Evolutionary conservation across 2,888 invertebrate genomes (phyloP).

Genomic region (Cryptocephalus moraei): DNA sequence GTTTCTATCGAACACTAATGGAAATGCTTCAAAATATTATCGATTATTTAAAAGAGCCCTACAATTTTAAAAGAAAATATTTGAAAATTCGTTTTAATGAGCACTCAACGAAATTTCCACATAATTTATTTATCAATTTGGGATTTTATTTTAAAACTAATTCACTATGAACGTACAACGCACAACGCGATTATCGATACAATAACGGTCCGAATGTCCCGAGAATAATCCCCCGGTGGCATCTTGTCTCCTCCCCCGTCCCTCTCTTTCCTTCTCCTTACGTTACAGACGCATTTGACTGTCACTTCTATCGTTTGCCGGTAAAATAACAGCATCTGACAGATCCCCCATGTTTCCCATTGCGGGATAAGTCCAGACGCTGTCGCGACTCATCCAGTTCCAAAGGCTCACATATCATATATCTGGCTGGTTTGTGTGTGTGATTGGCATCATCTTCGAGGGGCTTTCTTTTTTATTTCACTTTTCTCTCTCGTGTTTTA

Average conservation of each 20-base stretch:
- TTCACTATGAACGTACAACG: too few species aligned
- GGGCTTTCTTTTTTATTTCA: background rate
- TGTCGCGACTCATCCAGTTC: conserved; percentile 36
- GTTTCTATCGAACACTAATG: too few species aligned
- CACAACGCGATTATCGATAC: too few species aligned
- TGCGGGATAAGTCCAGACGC: conserved; percentile 36
- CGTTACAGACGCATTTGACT: conserved; percentile 24
- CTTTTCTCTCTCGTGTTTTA: background rate
- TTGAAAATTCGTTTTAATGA: too few species aligned
- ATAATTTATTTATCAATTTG: too few species aligned
- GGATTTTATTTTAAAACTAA: too few species aligned
- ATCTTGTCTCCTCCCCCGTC: conserved; percentile 1
- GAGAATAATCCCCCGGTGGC: too few species aligned
- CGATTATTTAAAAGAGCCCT: too few species aligned
- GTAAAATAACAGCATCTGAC: conserved; percentile 35
- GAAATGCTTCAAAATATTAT: too few species aligned
- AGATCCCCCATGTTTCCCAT: conserved; percentile 35
- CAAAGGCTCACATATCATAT: conserved; percentile 31
- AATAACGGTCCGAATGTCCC: too few species aligned
- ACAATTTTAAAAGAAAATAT: too few species aligned
- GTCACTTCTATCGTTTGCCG: conserved; percentile 32
- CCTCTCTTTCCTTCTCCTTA: conserved; percentile 22
- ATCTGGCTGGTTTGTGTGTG: conserved; percentile 21
- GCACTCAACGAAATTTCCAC: too few species aligned
- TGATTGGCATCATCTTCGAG: conserved; percentile 30